Evolutionary conservation across 1,140 invertebrate species (phyloP), one percentile per base, ranked within the genome.

Genomic region (Eriocheir sinensis): DNA sequence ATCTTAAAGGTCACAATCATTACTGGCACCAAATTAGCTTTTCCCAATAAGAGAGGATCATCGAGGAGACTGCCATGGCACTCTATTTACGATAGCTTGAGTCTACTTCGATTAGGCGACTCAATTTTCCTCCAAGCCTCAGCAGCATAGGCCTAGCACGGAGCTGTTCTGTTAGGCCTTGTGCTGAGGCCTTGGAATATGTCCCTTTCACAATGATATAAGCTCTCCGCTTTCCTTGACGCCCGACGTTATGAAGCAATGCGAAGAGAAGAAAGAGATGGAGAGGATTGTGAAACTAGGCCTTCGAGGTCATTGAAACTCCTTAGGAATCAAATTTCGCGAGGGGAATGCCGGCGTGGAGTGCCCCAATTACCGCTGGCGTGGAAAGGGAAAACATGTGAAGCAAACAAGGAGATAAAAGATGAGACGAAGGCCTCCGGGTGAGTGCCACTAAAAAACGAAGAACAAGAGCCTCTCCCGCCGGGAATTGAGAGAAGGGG

Each of bases 371-470:
- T 72, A 4, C n/a, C n/a, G 8, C 60, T n/a, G 27, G 60, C 27
- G 60, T 4, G 60, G 60, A 72, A 72, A 72, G 21, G 27, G 60
- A 72, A 72, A 72, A 72, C 60, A 72, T 72, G 60, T 72, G 60
- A 72, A 72, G 60, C 60, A 72, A 72, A 72, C 60, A 72, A 72
- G 60, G 60, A 72, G 60, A 72, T 72, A 72, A n/a, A 72, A 72
- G 60, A 72, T 72, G 60, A 72, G 60, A 72, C 60, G 60, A 72
- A 72, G 60, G 60, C 60, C 27, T 21, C 60, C n/a, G 60, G 21
- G 60, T n/a, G 60, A 72, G 60, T 72, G 60, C 60, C 60, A 72
- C 60, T 72, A 72, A 72, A 72, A 72, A 72, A 72, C 21, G 21
- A 72, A 72, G 60, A 72, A 72, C 60, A 72, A 72, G 60, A 72